Evolutionary conservation across 2,888 invertebrate species (phyloP).

Genomic region (Amiota communis): DNA sequence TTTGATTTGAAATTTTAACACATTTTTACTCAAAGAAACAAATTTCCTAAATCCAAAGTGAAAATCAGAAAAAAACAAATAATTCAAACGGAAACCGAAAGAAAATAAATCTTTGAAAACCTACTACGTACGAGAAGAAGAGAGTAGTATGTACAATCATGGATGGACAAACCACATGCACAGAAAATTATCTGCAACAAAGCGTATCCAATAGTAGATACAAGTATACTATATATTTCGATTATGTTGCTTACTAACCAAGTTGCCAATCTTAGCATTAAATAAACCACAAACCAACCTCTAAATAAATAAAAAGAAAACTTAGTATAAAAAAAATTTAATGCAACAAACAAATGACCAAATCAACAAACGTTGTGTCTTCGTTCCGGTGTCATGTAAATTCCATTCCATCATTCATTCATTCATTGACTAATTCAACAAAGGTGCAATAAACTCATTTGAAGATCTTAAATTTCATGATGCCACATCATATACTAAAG

Average conservation of each 20-base stretch:
- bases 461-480: background rate
- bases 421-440: background rate
- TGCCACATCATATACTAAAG: no score
- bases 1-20: background rate
- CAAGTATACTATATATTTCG: conserved; percentile 29
- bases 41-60: conserved; percentile 20
- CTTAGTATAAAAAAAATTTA: conserved; percentile 20
- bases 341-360: conserved; percentile 19
- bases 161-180: background rate
- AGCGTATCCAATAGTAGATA: conserved; percentile 36
- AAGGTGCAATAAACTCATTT: conserved; percentile 14
- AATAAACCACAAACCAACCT: background rate
- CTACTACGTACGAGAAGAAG: background rate
- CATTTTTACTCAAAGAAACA: background rate
- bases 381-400: background rate
- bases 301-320: conserved; percentile 6
- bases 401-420: background rate
- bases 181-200: conserved; percentile 23
- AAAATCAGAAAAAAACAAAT: conserved; percentile 19
- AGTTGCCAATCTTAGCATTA: conserved; percentile 4
- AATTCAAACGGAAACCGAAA: conserved; percentile 23
- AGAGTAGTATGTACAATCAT: background rate
- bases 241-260: conserved; percentile 41
- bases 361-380: background rate
- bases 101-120: conserved; percentile 20